Conservation (phyloP, 2,797 vertebrate species). For the Notolepis coatsorum region DNA sequence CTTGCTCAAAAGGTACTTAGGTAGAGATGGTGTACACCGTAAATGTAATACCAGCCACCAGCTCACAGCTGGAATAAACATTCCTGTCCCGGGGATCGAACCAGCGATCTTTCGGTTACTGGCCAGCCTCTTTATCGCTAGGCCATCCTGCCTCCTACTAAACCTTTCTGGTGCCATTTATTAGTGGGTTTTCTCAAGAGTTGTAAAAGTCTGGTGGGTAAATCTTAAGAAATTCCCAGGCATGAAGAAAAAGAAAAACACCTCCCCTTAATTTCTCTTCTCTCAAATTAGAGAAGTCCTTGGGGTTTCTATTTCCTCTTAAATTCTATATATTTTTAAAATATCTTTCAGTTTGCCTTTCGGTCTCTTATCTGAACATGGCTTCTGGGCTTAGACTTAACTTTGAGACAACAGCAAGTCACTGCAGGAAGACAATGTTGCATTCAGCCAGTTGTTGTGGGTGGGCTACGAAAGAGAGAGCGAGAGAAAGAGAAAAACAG, state of each 20-base stretch:
- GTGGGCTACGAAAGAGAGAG: constrained; percentile 65
- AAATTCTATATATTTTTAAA: background rate
- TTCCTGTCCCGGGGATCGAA: too few species aligned
- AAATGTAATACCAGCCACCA: too few species aligned
- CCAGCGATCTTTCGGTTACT: too few species aligned
- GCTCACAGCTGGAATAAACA: too few species aligned
- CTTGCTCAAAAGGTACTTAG: too few species aligned
- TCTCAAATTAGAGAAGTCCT: constrained; percentile 43
- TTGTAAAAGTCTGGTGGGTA: constrained; percentile 44
- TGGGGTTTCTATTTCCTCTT: constrained; percentile 26
- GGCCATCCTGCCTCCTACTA: too few species aligned
- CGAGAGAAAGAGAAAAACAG: constrained; percentile 61
- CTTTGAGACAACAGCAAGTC: constrained; percentile 58
- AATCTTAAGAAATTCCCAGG: constrained; percentile 61
- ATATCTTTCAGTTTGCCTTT: constrained; percentile 35
- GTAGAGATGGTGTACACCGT: too few species aligned
- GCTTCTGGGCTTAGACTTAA: constrained; percentile 68
- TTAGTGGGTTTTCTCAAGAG: constrained; percentile 33
- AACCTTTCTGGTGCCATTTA: constrained; percentile 5
- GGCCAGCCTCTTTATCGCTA: too few species aligned
- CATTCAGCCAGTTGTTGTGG: constrained; percentile 71
- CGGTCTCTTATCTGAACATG: constrained; percentile 44
- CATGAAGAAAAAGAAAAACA: constrained; percentile 44
- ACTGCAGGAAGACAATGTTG: constrained; percentile 68
- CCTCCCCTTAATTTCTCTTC: constrained; percentile 52